Evolutionary conservation across 2,797 vertebrate species (phyloP), one percentile per base, ranked within the genome.

Genomic region (Cichlasoma orientale): DNA sequence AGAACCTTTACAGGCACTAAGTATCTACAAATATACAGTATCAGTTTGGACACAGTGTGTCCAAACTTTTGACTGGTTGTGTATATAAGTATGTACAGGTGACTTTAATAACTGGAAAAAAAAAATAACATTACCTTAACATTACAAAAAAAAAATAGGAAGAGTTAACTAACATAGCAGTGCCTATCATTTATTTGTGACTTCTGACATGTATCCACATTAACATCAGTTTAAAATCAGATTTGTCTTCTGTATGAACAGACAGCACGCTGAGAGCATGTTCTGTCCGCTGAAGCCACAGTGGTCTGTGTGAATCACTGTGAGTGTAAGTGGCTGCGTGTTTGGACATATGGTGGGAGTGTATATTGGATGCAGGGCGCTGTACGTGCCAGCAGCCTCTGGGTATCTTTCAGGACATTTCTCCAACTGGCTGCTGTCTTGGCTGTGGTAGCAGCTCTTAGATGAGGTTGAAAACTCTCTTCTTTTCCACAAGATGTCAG

Each of bases 381-480:
- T 75, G 75, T 19, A 21, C 72, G 66, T 89, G 92, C 94, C 93
- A 94, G 89, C 80, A 93, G 93, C 94, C 93, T 91, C 88, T 87
- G 93, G 94, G 90, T 77, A 87, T 89, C 84, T 93, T 90, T 90
- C 79, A 84, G 88, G 90, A 93, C 91, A 89, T 92, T 89, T 86
- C 78, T 91, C 92, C 86, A 90, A 86, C 80, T 91, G 87, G 85
- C 85, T 90, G 76, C 80, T 57, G 77, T 85, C 91, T 92, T 90
- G 83, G 80, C 74, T 19, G 55, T 19, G 8, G 70, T 41, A 77
- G 87, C 79, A 82, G 85, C 82, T 75, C 81, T 88, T 78, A 77
- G 86, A 86, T 91, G 61, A 86, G 83, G 80, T 74, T 88, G 82
- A 85, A 89, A 83, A 83, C 75, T 72, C 55, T 36, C 61, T 85